phyloP scores from a whole-genome alignment of 2,797 vertebrate genomes.

The Melanotaenia maccullochi region DNA sequence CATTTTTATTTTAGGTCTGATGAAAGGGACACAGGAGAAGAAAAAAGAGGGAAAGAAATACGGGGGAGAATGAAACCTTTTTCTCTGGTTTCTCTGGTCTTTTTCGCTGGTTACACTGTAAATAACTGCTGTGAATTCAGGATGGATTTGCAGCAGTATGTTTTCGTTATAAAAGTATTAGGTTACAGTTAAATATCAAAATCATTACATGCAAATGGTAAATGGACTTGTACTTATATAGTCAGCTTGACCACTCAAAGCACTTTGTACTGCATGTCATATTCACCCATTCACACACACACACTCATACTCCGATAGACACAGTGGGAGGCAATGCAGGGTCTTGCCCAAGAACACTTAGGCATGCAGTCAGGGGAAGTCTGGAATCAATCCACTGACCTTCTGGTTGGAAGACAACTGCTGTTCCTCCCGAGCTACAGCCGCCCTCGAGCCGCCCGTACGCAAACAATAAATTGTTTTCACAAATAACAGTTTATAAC shows the following conservation, averaged over 20 bases:
- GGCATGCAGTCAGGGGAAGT: too few relatives aligned
- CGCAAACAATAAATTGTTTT: background rate
- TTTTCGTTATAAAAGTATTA: background rate
- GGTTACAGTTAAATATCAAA: background rate
- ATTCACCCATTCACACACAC: too few relatives aligned
- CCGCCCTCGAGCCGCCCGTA: too few relatives aligned
- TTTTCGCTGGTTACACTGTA: background rate
- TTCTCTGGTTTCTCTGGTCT: conserved; percentile 1
- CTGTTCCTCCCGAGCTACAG: too few relatives aligned
- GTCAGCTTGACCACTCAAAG: too few relatives aligned
- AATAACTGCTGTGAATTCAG: background rate
- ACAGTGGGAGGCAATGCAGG: too few relatives aligned
- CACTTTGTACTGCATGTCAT: too few relatives aligned
- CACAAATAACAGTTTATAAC: background rate
- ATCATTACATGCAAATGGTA: background rate
- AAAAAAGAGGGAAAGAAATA: conserved; percentile 23
- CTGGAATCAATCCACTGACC: too few relatives aligned
- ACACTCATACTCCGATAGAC: too few relatives aligned
- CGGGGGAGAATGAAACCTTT: conserved; percentile 3
- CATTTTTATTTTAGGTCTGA: conserved; percentile 32
- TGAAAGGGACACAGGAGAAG: conserved; percentile 10
- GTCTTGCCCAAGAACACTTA: too few relatives aligned
- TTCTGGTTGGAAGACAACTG: too few relatives aligned
- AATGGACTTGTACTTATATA: too few relatives aligned
- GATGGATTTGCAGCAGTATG: background rate